Percentiles rank a stretch among this genome's conserved stretches.
These are phyloP conservation scores for Thaleichthys pacificus DNA, from an alignment of 2,797 vertebrate genomes.

Conservation along the genomic window DNA sequence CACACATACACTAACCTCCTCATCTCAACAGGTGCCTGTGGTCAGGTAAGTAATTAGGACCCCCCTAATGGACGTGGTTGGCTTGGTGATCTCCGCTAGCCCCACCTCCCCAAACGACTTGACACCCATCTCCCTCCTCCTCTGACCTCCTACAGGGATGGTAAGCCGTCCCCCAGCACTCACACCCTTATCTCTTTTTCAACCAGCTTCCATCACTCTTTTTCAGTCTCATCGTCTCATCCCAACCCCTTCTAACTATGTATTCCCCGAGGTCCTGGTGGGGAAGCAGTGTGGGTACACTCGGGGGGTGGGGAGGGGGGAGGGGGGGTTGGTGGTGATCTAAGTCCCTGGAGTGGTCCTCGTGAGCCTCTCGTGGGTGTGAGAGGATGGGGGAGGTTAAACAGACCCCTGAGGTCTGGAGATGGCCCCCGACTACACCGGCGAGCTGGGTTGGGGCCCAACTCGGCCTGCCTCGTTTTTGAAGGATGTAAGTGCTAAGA, in stretches of 20 bases:
- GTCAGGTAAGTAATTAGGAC: conserved; percentile 68
- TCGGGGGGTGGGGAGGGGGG: conserved; percentile 18
- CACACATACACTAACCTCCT: conserved; percentile 24
- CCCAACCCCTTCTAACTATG: conserved; percentile 43
- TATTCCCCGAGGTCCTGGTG: conserved; percentile 17
- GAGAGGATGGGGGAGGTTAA: conserved; percentile 52
- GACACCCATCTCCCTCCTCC: conserved; percentile 20
- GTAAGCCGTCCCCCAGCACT: not conserved
- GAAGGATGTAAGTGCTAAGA: conserved; percentile 47
- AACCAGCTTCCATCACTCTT: conserved; percentile 13
- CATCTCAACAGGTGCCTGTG: conserved; percentile 56
- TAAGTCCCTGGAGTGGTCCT: conserved; percentile 48
- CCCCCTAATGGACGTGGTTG: conserved; percentile 39
- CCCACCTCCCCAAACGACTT: conserved; percentile 20
- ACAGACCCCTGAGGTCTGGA: conserved; percentile 24
- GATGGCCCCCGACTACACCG: conserved; percentile 52
- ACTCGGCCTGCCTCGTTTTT: conserved; percentile 56
- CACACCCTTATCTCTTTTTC: not conserved
- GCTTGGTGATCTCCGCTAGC: conserved; percentile 57
- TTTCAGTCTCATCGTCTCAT: conserved; percentile 45
- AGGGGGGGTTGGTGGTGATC: not conserved
- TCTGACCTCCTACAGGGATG: not conserved
- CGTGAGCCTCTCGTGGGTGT: too few relatives aligned
- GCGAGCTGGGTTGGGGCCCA: conserved; percentile 40
- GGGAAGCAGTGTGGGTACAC: conserved; percentile 47